Conservation (phyloP, 2,113 vertebrate species). For the human region GRCh38 chr12:124637501-124638000, state of each 20-base stretch:
- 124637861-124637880: neutral
- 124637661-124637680: neutral
- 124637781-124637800: neutral
- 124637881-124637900: neutral
- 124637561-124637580: neutral
- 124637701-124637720: neutral
- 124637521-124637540: neutral
- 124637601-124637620: neutral
- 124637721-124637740: neutral
- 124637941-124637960: neutral
- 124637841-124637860: neutral
- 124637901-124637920: neutral
- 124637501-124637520: neutral
- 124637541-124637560: neutral
- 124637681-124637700: neutral
- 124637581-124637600: neutral
- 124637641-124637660: too few species aligned
- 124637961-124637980: neutral
- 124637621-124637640: neutral
- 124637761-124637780: neutral
- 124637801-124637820: neutral
- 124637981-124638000: accelerated
- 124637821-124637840: neutral
- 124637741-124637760: neutral
- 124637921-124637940: accelerated